Conservation (phyloP, 2,797 vertebrate genomes). For the Myripristis murdjan region DNA sequence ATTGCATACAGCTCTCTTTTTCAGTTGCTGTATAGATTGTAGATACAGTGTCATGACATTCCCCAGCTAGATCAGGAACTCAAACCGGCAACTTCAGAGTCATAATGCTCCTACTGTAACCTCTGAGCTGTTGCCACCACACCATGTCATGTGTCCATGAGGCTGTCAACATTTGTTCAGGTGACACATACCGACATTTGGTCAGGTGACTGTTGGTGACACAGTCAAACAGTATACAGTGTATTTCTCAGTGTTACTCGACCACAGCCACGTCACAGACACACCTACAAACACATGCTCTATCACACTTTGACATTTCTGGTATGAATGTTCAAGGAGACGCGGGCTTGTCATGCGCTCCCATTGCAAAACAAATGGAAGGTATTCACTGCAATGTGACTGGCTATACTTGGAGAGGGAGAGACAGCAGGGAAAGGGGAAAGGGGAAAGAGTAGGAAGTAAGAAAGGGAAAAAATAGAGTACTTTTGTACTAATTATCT, state of each 20-base stretch:
- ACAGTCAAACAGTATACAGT: slow-evolving; percentile 5
- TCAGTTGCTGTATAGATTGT: not conserved
- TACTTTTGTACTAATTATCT: too few relatives aligned
- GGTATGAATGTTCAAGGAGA: slow-evolving; percentile 29
- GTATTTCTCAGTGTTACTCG: slow-evolving; percentile 8
- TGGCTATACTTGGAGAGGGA: not conserved
- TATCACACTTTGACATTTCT: not conserved
- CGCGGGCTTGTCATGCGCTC: slow-evolving; percentile 4
- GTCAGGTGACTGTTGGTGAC: slow-evolving; percentile 29
- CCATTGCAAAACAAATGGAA: slow-evolving; percentile 8
- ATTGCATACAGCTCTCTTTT: not conserved
- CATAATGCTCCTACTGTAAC: slow-evolving; percentile 7
- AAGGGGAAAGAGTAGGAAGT: not conserved
- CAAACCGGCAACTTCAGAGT: slow-evolving; percentile 22
- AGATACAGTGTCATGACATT: too few relatives aligned
- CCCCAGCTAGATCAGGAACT: slow-evolving; percentile 9
- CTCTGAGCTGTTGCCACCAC: not conserved
- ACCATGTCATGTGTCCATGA: slow-evolving; percentile 1
- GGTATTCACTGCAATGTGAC: not conserved
- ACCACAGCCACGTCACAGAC: not conserved
- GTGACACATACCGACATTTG: slow-evolving; percentile 49
- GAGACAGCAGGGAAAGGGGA: not conserved
- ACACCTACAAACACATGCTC: slow-evolving; percentile 13
- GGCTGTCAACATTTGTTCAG: slow-evolving; percentile 51
- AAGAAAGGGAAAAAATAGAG: not conserved